Conservation (phyloP, 2,888 invertebrate species). For the Hemithea aestivaria region DNA sequence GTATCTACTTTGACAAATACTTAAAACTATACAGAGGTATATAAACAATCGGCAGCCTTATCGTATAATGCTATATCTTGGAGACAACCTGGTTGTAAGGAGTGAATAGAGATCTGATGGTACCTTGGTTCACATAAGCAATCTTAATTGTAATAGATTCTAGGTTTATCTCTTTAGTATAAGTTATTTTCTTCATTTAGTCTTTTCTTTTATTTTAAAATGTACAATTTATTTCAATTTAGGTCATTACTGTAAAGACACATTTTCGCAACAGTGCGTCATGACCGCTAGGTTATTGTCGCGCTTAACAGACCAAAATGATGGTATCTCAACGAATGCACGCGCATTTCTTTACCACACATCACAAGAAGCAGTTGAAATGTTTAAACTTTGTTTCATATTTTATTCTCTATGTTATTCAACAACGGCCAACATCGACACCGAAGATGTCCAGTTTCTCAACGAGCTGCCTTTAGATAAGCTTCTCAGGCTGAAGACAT, state of each 20-base stretch:
- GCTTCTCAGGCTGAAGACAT: conserved; percentile 81
- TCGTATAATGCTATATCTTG: too few relatives aligned
- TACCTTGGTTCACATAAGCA: too few relatives aligned
- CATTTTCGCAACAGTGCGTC: conserved; percentile 33
- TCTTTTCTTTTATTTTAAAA: too few relatives aligned
- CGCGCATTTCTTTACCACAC: conserved; percentile 26
- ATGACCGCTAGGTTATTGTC: conserved; percentile 48
- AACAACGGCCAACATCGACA: conserved; percentile 38
- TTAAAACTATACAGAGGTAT: too few relatives aligned
- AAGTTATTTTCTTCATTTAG: too few relatives aligned
- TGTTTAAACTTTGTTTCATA: too few relatives aligned
- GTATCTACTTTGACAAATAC: too few relatives aligned
- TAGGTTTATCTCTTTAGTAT: too few relatives aligned
- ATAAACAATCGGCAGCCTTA: too few relatives aligned
- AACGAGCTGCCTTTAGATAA: conserved; percentile 85
- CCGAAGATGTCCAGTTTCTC: conserved; percentile 73
- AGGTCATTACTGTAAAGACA: conserved; percentile 8
- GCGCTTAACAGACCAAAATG: conserved; percentile 60
- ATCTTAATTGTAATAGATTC: too few relatives aligned
- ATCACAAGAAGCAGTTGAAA: conserved; percentile 30
- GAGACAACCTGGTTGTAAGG: too few relatives aligned
- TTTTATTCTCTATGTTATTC: conserved; percentile 27
- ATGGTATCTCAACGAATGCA: conserved; percentile 32
- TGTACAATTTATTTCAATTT: neutral
- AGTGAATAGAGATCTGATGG: too few relatives aligned